A percentile compares a stretch with the other conserved stretches of the same genome.
phyloP scores from a whole-genome alignment of 2,113 vertebrate genomes.

The Leucosticte australis region DNA sequence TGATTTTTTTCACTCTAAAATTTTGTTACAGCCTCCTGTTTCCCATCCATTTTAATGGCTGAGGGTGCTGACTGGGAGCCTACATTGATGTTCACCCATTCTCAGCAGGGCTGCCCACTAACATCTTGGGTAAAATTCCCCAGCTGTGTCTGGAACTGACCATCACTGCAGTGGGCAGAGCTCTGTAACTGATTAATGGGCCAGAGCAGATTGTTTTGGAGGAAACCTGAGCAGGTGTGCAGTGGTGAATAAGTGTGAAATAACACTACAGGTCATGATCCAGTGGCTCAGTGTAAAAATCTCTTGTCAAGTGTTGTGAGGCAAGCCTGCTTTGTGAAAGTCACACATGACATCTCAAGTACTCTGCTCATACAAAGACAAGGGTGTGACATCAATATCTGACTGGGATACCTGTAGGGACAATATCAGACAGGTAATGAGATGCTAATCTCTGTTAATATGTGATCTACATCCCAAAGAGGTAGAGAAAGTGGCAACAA shows the following conservation, averaged over 20 bases:
- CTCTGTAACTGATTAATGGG: background rate
- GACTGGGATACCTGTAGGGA: background rate
- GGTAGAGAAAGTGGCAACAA: background rate
- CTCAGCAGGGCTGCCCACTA: background rate
- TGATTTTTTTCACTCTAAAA: background rate
- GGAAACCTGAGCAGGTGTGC: background rate
- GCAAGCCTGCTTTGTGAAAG: background rate
- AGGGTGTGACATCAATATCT: background rate
- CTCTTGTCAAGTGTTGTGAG: background rate
- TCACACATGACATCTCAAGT: background rate
- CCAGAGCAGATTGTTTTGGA: background rate
- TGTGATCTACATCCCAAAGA: background rate
- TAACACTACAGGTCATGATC: background rate
- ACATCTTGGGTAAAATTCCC: background rate
- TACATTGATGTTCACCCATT: background rate
- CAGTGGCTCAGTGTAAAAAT: background rate
- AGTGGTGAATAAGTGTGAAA: background rate
- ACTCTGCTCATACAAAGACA: background rate
- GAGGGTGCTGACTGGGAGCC: background rate
- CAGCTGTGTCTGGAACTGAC: background rate
- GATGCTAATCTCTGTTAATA: background rate
- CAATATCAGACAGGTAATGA: background rate
- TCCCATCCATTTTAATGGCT: background rate
- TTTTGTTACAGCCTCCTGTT: background rate
- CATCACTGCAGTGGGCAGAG: accelerated